These are phyloP conservation scores for Perccottus glenii DNA, from an alignment of 2,113 vertebrate species.

Conservation along the genomic window DNA sequence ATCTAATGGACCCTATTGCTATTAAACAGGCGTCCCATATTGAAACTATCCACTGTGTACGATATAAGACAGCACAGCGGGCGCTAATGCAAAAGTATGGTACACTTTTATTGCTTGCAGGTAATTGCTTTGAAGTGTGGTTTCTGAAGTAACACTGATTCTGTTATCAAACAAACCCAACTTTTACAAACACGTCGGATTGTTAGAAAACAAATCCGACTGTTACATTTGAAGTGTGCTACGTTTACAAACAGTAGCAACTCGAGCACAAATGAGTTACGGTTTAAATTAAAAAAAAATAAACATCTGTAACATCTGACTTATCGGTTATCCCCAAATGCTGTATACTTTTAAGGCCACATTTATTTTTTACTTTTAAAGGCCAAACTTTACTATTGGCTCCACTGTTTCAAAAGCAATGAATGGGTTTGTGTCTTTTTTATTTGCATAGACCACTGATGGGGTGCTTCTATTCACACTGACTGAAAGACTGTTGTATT, in stretches of 20 bases:
- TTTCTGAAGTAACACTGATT: too few species aligned
- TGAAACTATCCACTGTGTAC: constrained; percentile 53
- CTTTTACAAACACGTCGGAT: too few species aligned
- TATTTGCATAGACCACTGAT: constrained; percentile 47
- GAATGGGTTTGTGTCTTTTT: not conserved
- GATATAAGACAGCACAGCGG: constrained; percentile 2
- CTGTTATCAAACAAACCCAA: too few species aligned
- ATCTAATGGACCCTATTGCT: constrained; percentile 53
- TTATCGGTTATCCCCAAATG: too few species aligned
- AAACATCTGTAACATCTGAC: not conserved
- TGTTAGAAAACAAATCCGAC: too few species aligned
- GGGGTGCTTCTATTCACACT: constrained; percentile 53
- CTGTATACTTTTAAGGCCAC: too few species aligned
- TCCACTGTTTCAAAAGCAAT: not conserved
- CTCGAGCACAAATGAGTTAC: too few species aligned
- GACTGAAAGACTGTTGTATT: constrained; percentile 64
- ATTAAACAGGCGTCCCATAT: constrained; percentile 60
- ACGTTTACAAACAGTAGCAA: too few species aligned
- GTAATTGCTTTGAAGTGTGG: not conserved
- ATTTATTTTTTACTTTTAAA: too few species aligned
- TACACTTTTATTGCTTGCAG: not conserved
- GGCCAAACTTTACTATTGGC: too few species aligned
- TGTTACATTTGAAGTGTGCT: too few species aligned
- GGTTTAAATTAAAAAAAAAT: too few species aligned
- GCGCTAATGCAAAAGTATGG: not conserved